Evolutionary conservation across 2,797 vertebrate species (phyloP), one percentile per base, ranked within the genome.

Genomic region (Nothura maculosa): DNA sequence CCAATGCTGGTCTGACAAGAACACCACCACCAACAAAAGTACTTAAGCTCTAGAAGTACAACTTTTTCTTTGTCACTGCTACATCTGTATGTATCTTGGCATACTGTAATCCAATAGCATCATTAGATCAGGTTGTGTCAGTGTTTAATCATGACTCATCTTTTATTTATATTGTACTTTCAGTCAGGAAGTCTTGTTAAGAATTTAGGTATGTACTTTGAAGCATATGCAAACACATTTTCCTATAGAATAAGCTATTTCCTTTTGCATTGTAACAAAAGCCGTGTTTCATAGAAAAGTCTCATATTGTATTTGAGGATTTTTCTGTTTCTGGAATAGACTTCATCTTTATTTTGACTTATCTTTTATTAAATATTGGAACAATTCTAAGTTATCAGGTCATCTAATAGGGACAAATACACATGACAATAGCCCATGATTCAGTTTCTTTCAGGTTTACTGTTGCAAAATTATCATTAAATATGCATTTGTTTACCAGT

Each of bases 141-240:
- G 24, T 43, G 57, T 90, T 93, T 90, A 88, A 80, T 85, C 20
- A 10, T 57, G 40, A 89, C 38, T 48, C 48, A 58, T 69, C 12
- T 81, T 86, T 78, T 81, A 61, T 88, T 91, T 85, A 42, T 70
- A 34, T 70, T 85, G 22, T 54, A 19, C 81, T 93, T 78, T 75
- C 36, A 77, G 72, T 54, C 22, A 57, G 19, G 5, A 89, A 66
- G 43, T 38, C 70, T 30, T 68, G 27, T 87, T 58, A 63, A 75
- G 57, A 89, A 30, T 82, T 91, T 70, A 84, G 12, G 68, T 89
- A 34, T 61, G n/a, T 68, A 25, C 66, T 93, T 87, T 47, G 57
- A 92, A 87, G 32, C 34, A 61, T 27, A 38, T 32, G 11, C 32
- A 57, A 45, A 73, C 61, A 3, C 20, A 16, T n/a, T 75, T 85